Base-by-base conservation (phyloP, 2,113 vertebrate genomes). In the Carassius gibelio region DNA sequence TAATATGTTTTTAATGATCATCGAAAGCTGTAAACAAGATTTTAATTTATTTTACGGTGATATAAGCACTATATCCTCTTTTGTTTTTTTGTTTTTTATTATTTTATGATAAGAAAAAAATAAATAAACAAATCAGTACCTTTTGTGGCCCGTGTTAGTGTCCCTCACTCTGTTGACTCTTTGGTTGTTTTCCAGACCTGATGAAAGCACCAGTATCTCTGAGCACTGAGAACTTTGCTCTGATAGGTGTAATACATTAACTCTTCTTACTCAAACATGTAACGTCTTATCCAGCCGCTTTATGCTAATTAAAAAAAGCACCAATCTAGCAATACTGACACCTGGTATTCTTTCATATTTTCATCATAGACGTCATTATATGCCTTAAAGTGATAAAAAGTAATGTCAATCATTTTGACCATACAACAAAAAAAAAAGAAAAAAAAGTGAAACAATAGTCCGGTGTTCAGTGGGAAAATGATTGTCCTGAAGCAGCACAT, bases 1-100 rank as follows among this genome's bases (percentile, higher is more conserved):
- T 82, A 71, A 82, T 71, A 55, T 19, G 3, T 82, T 71, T 69
- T 82, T 82, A 82, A 68, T 34, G 48, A 82, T 71, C 48, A 9
- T 69, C 82, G 86, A 75, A 88, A 88, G 90, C 88, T 92, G 90
- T 92, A 84, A 87, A 88, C 74, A 87, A 89, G 69, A 82, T 64
- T 88, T 85, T 42, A 75, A 15, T 88, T 88, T 50, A 68, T 86
- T 82, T 93, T 92, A 86, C 61, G 88, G 91, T 90, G 87, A 93
- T 17, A 83, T 26, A 85, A 82, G 85, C 89, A 86, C 91, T 91
- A 91, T 89, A 71, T 93, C 87, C 88, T 91, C 90, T 81, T 19
- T 88, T 90, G 87, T 91, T 91, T 89, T 55, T 92, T 92, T 91
- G 90, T 93, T 94, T 90, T 93, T 94, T 92, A 38, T 94, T 92